Percentiles rank a stretch among this genome's conserved stretches.
These are phyloP conservation scores for Drosophila robusta DNA, from an alignment of 2,888 invertebrate species.

Conservation along the genomic window DNA sequence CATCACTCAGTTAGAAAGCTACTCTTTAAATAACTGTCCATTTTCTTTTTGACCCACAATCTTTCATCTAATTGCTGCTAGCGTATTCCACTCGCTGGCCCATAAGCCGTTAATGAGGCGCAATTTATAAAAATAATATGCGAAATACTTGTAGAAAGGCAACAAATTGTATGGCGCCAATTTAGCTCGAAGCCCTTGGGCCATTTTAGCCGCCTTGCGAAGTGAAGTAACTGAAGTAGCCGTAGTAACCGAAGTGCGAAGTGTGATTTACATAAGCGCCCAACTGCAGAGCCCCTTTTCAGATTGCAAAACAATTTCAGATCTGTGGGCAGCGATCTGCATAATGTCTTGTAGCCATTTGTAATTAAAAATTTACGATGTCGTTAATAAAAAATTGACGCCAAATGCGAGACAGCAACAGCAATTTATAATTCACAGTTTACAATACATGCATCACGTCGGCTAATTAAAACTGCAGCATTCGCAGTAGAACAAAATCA, in stretches of 20 bases:
- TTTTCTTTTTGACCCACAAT: constrained; percentile 31
- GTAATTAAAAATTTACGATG: constrained; percentile 76
- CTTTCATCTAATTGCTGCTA: constrained; percentile 43
- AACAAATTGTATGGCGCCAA: constrained; percentile 37
- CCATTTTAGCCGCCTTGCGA: constrained; percentile 14
- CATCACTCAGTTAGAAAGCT: constrained; percentile 37
- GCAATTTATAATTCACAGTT: constrained; percentile 47
- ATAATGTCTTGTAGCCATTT: constrained; percentile 75
- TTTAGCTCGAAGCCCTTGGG: constrained; percentile 42
- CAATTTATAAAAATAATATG: constrained; percentile 59
- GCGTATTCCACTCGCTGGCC: constrained; percentile 30
- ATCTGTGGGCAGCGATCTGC: constrained; percentile 52
- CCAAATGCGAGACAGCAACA: constrained; percentile 23
- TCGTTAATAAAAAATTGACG: constrained; percentile 56
- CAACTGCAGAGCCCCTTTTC: constrained; percentile 4
- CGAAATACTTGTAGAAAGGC: constrained; percentile 45
- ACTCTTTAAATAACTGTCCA: constrained; percentile 14
- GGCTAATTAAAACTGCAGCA: constrained; percentile 65
- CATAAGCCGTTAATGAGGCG: constrained; percentile 44
- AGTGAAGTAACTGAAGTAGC: constrained; percentile 4
- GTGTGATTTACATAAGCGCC: constrained; percentile 44
- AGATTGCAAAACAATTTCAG: constrained; percentile 33
- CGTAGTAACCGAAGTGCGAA: constrained; percentile 11
- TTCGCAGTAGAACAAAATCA: constrained; percentile 34
- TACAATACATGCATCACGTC: constrained; percentile 54